phyloP scores from a whole-genome alignment of 2,797 vertebrate genomes.

The Euthynnus affinis region DNA sequence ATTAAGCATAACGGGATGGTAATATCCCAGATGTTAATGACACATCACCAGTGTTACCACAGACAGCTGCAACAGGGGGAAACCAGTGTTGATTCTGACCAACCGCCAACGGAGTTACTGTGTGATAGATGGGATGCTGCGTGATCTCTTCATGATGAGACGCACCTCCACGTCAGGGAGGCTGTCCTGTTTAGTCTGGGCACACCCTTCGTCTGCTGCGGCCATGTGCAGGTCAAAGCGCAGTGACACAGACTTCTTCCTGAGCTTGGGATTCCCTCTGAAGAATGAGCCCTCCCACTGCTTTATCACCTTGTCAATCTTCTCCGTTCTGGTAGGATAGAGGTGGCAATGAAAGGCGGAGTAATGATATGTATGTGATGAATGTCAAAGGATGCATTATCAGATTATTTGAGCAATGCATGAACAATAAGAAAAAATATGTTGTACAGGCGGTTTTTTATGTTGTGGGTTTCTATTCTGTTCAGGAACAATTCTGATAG shows the following conservation, averaged over 20 bases:
- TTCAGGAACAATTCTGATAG: too few species aligned
- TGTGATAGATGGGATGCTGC: conserved; percentile 94
- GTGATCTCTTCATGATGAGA: conserved; percentile 95
- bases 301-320: conserved; percentile 95
- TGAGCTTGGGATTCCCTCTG: conserved; percentile 95
- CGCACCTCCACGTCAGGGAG: conserved; percentile 95
- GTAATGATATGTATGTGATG: not conserved
- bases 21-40: conserved; percentile 15
- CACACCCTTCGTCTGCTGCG: conserved; percentile 91
- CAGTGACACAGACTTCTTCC: conserved; percentile 97
- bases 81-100: not conserved
- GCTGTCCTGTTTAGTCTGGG: conserved; percentile 88
- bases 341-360: not conserved
- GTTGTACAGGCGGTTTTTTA: not conserved
- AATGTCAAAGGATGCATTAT: not conserved
- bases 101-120: conserved; percentile 70
- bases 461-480: not conserved
- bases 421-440: not conserved
- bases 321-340: conserved; percentile 89
- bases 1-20: conserved; percentile 31
- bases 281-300: conserved; percentile 99
- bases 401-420: not conserved
- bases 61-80: not conserved
- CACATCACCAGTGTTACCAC: conserved; percentile 12
- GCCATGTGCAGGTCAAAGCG: conserved; percentile 97